Evolutionary conservation across 2,113 vertebrate genomes (phyloP).

Genomic region (Phainopepla nitens): DNA sequence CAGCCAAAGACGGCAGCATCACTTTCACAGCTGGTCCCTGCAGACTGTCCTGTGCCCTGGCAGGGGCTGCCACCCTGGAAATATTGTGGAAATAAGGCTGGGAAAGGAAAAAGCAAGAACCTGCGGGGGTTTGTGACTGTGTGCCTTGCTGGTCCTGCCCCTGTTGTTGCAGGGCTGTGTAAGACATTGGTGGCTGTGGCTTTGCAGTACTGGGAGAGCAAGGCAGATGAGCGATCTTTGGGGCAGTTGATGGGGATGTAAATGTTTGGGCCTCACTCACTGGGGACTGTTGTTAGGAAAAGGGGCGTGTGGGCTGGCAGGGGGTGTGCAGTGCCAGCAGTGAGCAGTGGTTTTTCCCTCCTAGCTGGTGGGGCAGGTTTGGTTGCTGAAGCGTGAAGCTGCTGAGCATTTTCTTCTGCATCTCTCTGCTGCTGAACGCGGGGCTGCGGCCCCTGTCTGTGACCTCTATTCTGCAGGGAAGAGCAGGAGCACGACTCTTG

Average conservation of each 20-base stretch:
- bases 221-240: background rate
- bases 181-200: background rate
- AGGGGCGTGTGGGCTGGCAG: background rate
- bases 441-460: background rate
- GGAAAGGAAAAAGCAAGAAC: background rate
- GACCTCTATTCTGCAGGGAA: background rate
- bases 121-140: fast-evolving
- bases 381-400: background rate
- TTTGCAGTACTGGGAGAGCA: background rate
- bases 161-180: background rate
- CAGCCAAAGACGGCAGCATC: background rate
- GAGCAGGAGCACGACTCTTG: background rate
- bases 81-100: background rate
- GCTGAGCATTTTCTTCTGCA: background rate
- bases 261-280: background rate
- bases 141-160: background rate
- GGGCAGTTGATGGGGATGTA: background rate
- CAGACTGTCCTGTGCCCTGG: too few species aligned
- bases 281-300: background rate
- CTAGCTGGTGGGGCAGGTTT: background rate
- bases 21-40: background rate
- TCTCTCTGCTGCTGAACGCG: background rate
- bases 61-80: background rate
- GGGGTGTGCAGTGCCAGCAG: fast-evolving
- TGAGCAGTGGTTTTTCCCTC: background rate